Base-by-base conservation (phyloP, 1,140 invertebrate genomes). In the Zaprionus africanus region DNA sequence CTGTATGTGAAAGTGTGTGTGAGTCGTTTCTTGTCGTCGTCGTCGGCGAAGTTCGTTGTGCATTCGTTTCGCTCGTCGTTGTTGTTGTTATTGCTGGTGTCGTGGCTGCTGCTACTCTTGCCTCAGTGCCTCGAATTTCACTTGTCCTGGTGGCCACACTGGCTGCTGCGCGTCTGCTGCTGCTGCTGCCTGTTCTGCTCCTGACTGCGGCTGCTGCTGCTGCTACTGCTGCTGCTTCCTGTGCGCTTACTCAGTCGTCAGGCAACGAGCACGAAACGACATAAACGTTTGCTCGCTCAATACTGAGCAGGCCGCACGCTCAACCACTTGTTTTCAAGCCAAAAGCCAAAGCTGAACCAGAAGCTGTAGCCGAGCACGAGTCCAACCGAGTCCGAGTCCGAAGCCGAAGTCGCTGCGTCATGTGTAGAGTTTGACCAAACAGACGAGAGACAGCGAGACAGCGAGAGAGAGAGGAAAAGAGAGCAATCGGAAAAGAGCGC, bases 241-340 rank as follows among this genome's bases (percentile, higher is more conserved):
- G 56, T 78, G 67, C 70, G 69, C 72, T 54, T 73, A 68, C 75
- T 80, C 78, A 74, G 78, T 87, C 72, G 66, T 68, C 80, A 79
- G 67, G 65, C 77, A 81, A 73, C 71, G 79, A 90, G 72, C 79
- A 82, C 82, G 86, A 90, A 84, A 75, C 81, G 80, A 70, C 85
- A 71, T 84, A 73, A 71, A 77, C 83, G 83, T 85, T 84, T 87
- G 83, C 82, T 81, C 76, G 86, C 82, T 90, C 79, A 75, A 78
- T 82, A 85, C 86, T 90, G 70, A 86, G 57, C 59, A 69, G 51
- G 56, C 63, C 72, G 79, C 64, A 69, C 74, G 86, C 85, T 91
- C 90, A 91, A 91, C 90, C 90, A 91, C 90, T 91, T 91, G 90
- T 91, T 91, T 91, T 91, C 88, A 90, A 85, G 79, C 85, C 82